Conservation (phyloP, 2,888 invertebrate species). For the Himalopsyche kuldschensis region DNA sequence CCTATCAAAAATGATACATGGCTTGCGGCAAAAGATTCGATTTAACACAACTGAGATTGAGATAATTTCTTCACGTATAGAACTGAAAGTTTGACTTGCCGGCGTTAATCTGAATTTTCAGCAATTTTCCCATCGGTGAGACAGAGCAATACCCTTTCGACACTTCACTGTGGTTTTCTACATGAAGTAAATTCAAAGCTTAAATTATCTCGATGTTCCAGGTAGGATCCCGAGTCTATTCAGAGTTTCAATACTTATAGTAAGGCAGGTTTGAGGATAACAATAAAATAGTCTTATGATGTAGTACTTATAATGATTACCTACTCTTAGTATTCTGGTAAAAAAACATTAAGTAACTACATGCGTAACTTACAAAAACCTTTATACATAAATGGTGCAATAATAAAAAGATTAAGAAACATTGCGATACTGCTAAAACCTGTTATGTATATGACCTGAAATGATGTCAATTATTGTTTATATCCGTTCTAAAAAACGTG, state of each 20-base stretch:
- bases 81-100: too few species aligned
- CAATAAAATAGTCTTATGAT: neutral
- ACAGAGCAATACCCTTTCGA: too few species aligned
- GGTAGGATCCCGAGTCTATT: neutral
- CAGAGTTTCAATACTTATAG: neutral
- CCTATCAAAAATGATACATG: too few species aligned
- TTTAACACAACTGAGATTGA: too few species aligned
- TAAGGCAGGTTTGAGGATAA: neutral
- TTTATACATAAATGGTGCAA: neutral
- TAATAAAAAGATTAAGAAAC: neutral
- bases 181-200: neutral
- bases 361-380: neutral
- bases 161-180: too few species aligned
- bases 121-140: too few species aligned
- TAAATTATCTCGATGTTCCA: neutral
- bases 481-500: neutral
- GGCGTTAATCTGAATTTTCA: too few species aligned
- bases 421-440: neutral
- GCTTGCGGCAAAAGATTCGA: too few species aligned
- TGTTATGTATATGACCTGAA: neutral
- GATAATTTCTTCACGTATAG: too few species aligned
- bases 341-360: conserved; percentile 1
- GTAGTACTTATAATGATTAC: neutral
- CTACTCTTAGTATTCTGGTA: neutral
- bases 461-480: neutral